phyloP scores from a whole-genome alignment of 2,888 invertebrate genomes.

The Andrena flavipes region DNA sequence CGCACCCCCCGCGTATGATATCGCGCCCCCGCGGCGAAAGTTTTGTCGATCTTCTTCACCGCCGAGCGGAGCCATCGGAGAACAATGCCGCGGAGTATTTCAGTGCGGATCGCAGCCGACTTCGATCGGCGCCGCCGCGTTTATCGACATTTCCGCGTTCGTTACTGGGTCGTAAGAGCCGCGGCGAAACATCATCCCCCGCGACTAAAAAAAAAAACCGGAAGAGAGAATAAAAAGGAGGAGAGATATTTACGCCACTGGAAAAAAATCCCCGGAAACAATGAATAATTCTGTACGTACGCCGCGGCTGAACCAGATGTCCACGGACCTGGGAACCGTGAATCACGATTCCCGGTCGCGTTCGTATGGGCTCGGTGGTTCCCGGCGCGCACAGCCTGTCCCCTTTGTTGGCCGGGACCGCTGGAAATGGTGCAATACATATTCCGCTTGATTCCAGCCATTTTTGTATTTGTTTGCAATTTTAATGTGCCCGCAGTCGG shows the following conservation, averaged over 20 bases:
- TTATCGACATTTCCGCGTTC: slow-evolving; percentile 19
- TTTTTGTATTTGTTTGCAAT: slow-evolving; percentile 82
- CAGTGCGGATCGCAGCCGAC: slow-evolving; percentile 23
- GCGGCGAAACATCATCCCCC: neutral
- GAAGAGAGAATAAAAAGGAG: neutral
- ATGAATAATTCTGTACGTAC: slow-evolving; percentile 40
- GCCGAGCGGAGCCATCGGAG: slow-evolving; percentile 1
- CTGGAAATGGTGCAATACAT: slow-evolving; percentile 78
- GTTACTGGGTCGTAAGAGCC: slow-evolving; percentile 27
- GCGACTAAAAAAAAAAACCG: neutral
- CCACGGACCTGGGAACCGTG: slow-evolving; percentile 6
- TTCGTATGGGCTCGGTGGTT: slow-evolving; percentile 1
- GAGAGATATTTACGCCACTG: slow-evolving; percentile 1
- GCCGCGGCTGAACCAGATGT: slow-evolving; percentile 1
- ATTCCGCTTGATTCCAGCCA: slow-evolving; percentile 74
- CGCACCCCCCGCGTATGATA: slow-evolving; percentile 70
- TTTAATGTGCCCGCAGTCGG: slow-evolving; percentile 79
- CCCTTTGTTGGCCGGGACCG: slow-evolving; percentile 25
- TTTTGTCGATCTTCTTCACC: slow-evolving; percentile 67
- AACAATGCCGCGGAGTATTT: slow-evolving; percentile 35
- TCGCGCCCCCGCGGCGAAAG: slow-evolving; percentile 61
- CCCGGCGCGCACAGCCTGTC: neutral
- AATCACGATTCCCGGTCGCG: neutral
- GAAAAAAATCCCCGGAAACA: slow-evolving; percentile 11
- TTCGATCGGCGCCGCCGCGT: slow-evolving; percentile 29